Evolutionary conservation across 2,113 vertebrate species (phyloP).

Genomic region (Lophochroa leadbeateri): DNA sequence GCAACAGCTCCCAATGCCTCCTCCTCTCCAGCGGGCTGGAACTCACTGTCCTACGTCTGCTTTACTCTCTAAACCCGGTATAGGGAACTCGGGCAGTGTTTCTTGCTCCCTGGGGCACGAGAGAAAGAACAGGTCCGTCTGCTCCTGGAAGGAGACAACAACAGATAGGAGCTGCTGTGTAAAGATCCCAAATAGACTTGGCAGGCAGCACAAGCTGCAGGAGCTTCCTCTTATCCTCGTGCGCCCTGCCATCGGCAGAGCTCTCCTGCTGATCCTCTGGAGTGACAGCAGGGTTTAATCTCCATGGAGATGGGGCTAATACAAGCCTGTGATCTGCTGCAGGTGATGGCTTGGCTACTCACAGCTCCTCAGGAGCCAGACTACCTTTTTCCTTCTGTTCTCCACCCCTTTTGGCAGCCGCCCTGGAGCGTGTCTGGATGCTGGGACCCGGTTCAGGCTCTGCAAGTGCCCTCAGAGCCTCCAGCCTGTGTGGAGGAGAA

Average conservation of each 20-base stretch:
- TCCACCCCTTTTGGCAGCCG: not conserved
- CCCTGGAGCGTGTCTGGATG: not conserved
- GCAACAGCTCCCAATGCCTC: fast-evolving
- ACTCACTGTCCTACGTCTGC: not conserved
- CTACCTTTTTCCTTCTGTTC: not conserved
- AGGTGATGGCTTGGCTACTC: not conserved
- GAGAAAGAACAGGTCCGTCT: not conserved
- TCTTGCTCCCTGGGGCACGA: not conserved
- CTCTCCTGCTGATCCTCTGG: not conserved
- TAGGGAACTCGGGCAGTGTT: fast-evolving
- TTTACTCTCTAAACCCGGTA: not conserved
- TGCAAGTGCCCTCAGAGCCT: fast-evolving
- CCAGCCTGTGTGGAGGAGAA: not conserved
- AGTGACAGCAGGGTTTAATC: not conserved
- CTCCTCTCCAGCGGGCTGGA: not conserved
- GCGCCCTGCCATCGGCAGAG: not conserved
- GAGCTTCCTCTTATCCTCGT: not conserved
- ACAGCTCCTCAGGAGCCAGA: not conserved
- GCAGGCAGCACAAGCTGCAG: not conserved
- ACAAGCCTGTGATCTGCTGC: fast-evolving
- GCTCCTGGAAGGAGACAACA: not conserved
- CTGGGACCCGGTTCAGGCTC: not conserved
- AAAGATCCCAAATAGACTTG: not conserved
- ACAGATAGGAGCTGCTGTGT: not conserved
- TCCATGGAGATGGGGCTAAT: not conserved